Evolutionary conservation across 1,140 invertebrate genomes (phyloP).

Genomic region (Papilio helenus): DNA sequence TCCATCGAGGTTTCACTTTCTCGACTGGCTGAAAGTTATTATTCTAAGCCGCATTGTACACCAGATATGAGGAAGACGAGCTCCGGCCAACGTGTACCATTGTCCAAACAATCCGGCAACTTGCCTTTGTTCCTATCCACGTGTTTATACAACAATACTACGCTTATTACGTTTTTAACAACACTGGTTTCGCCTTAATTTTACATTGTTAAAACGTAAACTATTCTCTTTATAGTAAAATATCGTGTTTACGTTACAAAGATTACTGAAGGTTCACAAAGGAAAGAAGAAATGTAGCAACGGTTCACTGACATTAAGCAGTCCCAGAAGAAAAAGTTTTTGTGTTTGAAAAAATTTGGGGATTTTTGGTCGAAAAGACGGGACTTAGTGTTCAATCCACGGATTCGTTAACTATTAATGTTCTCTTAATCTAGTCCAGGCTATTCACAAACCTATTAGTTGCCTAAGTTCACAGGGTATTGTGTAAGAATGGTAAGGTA

Average conservation of each 20-base stretch:
- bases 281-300: too few relatives aligned
- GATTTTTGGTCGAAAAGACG: too few relatives aligned
- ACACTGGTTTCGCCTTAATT: background rate
- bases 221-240: background rate
- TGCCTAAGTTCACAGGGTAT: background rate
- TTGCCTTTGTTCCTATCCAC: background rate
- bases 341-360: too few relatives aligned
- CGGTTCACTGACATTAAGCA: too few relatives aligned
- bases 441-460: background rate
- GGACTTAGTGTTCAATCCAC: too few relatives aligned
- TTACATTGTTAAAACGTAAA: constrained; percentile 1
- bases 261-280: too few relatives aligned
- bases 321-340: too few relatives aligned
- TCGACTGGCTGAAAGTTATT: background rate
- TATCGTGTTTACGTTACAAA: too few relatives aligned
- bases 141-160: constrained; percentile 14
- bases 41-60: background rate
- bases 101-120: constrained; percentile 16
- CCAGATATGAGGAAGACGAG: constrained; percentile 2
- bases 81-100: background rate
- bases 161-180: constrained; percentile 1
- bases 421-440: background rate
- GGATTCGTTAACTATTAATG: too few relatives aligned
- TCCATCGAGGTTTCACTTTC: too few relatives aligned
- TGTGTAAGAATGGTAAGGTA: background rate